These are phyloP conservation scores for Thymelicus sylvestris DNA, from an alignment of 2,888 invertebrate genomes.

Conservation along the genomic window DNA sequence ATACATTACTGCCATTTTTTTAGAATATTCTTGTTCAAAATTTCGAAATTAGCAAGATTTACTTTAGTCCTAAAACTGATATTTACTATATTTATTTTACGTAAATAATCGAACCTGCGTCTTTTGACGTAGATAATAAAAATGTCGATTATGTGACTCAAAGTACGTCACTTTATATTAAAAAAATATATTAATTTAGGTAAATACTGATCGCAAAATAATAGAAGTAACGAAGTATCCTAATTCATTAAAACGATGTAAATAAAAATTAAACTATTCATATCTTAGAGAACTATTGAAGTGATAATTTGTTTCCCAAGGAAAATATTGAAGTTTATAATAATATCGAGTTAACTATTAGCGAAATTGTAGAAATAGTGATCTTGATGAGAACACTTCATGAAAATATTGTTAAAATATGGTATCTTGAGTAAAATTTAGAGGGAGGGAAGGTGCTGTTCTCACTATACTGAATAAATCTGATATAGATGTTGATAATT, in stretches of 20 bases:
- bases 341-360: constrained; percentile 77
- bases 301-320: constrained; percentile 82
- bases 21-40: constrained; percentile 61
- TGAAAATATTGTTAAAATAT: constrained; percentile 41
- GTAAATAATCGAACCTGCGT: constrained; percentile 41
- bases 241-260: constrained; percentile 61
- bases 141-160: constrained; percentile 17
- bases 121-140: constrained; percentile 43
- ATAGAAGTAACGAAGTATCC: constrained; percentile 28
- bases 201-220: constrained; percentile 9
- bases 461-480: constrained; percentile 45
- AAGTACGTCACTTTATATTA: constrained; percentile 16
- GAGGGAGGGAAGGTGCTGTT: constrained; percentile 40
- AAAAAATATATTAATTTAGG: constrained; percentile 29
- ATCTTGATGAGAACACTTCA: constrained; percentile 54
- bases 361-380: constrained; percentile 64
- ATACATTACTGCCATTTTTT: constrained; percentile 80
- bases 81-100: constrained; percentile 46
- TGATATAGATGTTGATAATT: constrained; percentile 39
- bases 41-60: constrained; percentile 53
- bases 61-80: constrained; percentile 42
- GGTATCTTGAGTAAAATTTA: constrained; percentile 39
- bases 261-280: constrained; percentile 77
- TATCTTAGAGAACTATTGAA: constrained; percentile 80
- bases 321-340: constrained; percentile 80